Base-by-base conservation (phyloP, 2,797 vertebrate genomes). In the Phalloptychus januarius region DNA sequence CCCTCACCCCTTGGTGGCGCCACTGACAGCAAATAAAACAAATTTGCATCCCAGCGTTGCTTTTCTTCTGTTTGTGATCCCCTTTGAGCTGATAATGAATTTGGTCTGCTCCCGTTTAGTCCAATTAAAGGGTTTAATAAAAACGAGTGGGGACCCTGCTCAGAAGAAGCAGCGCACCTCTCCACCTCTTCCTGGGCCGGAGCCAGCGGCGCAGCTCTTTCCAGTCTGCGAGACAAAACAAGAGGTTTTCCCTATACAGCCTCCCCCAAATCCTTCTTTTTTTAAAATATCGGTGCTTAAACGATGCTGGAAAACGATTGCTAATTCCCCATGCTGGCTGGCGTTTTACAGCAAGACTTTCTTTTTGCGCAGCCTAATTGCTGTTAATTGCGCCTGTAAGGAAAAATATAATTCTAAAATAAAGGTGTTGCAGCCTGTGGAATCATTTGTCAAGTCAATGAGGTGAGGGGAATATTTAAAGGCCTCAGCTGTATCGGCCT, bases 251-350 rank as follows among this genome's bases (percentile, higher is more conserved):
- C 54, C 73, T 67, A 75, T 83, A 81, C 86, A 86, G 87, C 83
- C 88, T 69, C 87, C 67, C 63, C 91, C 90, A 90, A 86, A 87
- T 91, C 84, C 71, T 89, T 93, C 6, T 40, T 40, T 40, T 40
- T 71, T 89, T 93, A 91, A 95, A 94, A 94, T 85, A 85, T 89
- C 86, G 86, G 87, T 88, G 85, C 93, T 93, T 91, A 95, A 95
- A 95, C 94, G 92, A 94, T 91, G 91, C 93, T 94, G 92, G 91
- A 92, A 91, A 92, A 89, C 63, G 25, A 40, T 67, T 40, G 63
- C 36, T 85, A 88, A 92, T 89, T 87, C 93, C 94, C 10, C 91
- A 50, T 86, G 88, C 85, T 87, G 91, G 75, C 86, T 79, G 25
- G 83, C 84, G 89, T 85, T 88, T 81, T 80, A 85, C 86, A 92